phyloP scores from a whole-genome alignment of 2,113 vertebrate species.

The Penelope pileata region DNA sequence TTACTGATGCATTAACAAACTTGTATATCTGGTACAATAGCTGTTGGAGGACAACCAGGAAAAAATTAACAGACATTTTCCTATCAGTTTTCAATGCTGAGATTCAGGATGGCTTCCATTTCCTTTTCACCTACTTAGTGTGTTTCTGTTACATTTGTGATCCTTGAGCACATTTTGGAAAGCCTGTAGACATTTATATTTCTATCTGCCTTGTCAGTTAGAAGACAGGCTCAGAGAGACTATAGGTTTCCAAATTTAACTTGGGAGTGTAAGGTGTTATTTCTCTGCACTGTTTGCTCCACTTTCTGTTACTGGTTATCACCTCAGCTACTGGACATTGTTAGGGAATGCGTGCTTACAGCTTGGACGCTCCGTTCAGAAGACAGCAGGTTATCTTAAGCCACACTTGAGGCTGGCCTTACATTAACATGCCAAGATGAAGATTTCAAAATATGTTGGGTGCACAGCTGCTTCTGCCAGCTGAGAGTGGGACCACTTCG shows the following conservation, averaged over 20 bases:
- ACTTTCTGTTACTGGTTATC: not conserved
- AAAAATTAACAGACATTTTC: not conserved
- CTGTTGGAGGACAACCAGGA: not conserved
- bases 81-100: not conserved
- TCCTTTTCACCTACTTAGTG: not conserved
- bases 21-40: not conserved
- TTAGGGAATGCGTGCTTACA: not conserved
- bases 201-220: not conserved
- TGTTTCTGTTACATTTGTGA: not conserved
- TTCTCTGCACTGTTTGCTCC: not conserved
- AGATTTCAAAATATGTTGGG: not conserved
- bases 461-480: not conserved
- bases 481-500: rapidly evolving
- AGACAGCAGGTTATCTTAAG: not conserved
- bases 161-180: not conserved
- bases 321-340: not conserved
- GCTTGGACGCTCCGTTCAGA: not conserved
- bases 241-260: not conserved
- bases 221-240: not conserved
- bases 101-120: not conserved
- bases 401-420: not conserved
- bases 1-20: not conserved
- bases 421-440: not conserved
- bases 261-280: rapidly evolving
- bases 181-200: not conserved